These are phyloP conservation scores for Psilopsiagon aurifrons DNA, from an alignment of 2,113 vertebrate genomes.

Conservation along the genomic window DNA sequence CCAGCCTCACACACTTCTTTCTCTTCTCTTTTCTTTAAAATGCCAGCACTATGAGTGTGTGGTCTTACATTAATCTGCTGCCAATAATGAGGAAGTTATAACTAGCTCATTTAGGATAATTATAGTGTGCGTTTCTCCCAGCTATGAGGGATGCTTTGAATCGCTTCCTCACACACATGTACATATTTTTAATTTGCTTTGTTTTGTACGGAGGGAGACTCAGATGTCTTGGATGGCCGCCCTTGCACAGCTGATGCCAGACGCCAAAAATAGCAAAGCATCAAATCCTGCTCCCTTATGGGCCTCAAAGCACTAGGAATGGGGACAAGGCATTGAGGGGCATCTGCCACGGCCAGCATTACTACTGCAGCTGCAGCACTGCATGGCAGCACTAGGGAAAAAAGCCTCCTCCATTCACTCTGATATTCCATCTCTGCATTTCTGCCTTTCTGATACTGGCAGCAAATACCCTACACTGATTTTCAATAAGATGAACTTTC, in stretches of 20 bases:
- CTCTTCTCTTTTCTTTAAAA: neutral
- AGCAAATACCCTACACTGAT: neutral
- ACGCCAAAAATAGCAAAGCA: neutral
- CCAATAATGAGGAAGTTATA: slow-evolving; percentile 46
- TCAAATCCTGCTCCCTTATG: neutral
- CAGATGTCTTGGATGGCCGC: slow-evolving; percentile 54
- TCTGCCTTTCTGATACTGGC: neutral
- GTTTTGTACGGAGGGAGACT: slow-evolving; percentile 33
- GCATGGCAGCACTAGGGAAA: fast-evolving
- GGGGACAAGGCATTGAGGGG: neutral
- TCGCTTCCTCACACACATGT: slow-evolving; percentile 27
- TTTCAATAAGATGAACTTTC: neutral
- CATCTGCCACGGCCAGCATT: neutral
- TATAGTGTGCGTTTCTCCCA: slow-evolving; percentile 64
- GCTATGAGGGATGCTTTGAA: slow-evolving; percentile 59
- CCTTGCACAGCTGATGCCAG: slow-evolving; percentile 41
- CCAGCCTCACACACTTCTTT: neutral
- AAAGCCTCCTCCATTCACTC: neutral
- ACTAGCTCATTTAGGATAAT: slow-evolving; percentile 63
- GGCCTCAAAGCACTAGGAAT: neutral
- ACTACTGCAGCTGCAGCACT: neutral
- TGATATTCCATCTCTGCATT: neutral
- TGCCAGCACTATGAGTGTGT: neutral
- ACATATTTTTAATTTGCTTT: slow-evolving; percentile 38
- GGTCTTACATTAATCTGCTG: slow-evolving; percentile 36